Conservation (phyloP, 2,113 vertebrate species). For the Stegastes partitus region DNA sequence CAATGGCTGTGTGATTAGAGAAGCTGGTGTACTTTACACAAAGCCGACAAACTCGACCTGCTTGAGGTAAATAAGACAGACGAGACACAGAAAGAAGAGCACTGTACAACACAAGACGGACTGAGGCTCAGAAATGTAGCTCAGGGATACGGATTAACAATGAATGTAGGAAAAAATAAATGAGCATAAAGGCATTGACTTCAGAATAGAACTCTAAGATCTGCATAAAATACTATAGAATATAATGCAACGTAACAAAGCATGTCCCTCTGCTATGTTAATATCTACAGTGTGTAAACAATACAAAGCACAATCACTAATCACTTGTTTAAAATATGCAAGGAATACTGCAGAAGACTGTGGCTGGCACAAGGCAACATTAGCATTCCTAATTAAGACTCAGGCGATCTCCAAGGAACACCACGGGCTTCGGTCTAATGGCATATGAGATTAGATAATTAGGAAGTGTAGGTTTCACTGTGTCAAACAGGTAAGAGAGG, state of each 20-base stretch:
- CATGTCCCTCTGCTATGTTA: background rate
- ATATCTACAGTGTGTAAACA: constrained; percentile 1
- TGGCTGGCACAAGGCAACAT: constrained; percentile 46
- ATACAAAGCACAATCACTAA: constrained; percentile 13
- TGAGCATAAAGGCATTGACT: constrained; percentile 3
- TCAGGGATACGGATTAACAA: constrained; percentile 14
- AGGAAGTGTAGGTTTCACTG: constrained; percentile 45
- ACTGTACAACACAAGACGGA: constrained; percentile 26
- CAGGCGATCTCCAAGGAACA: constrained; percentile 55
- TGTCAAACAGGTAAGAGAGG: constrained; percentile 47
- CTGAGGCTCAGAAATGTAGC: constrained; percentile 21
- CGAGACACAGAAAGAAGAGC: constrained; percentile 9
- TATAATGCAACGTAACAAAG: background rate
- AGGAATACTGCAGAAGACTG: constrained; percentile 39
- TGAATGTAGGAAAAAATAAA: constrained; percentile 8
- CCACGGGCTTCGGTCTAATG: constrained; percentile 51
- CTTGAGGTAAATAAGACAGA: constrained; percentile 24
- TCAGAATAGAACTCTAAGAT: constrained; percentile 4
- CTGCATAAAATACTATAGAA: background rate
- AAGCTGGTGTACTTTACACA: constrained; percentile 39
- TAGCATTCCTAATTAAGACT: constrained; percentile 74
- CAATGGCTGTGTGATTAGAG: constrained; percentile 63
- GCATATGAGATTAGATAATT: constrained; percentile 68
- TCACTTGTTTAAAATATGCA: constrained; percentile 37
- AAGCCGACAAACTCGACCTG: constrained; percentile 41